phyloP scores from a whole-genome alignment of 2,113 vertebrate genomes.

The Tylochromis polylepis region DNA sequence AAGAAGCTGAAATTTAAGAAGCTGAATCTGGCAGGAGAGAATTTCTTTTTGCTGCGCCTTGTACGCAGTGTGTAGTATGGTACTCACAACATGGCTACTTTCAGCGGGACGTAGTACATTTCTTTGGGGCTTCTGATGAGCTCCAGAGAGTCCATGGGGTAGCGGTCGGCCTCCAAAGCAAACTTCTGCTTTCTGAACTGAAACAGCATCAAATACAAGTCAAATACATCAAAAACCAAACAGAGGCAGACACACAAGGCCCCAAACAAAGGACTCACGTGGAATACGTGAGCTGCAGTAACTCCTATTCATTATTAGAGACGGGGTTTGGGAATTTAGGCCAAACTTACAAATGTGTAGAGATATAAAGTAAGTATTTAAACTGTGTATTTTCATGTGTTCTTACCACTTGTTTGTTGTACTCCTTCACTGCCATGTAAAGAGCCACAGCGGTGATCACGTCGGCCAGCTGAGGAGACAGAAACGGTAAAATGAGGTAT shows the following conservation, averaged over 20 bases:
- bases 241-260: rapidly evolving
- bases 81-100: conserved; percentile 95
- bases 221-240: neutral
- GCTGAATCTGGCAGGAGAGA: neutral
- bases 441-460: conserved; percentile 88
- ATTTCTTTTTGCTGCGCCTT: rapidly evolving
- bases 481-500: rapidly evolving
- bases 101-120: conserved; percentile 93
- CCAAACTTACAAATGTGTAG: neutral
- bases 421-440: conserved; percentile 88
- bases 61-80: neutral
- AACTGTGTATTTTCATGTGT: neutral
- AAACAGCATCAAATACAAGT: neutral
- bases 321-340: neutral
- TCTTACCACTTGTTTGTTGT: conserved; percentile 94
- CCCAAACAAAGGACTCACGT: neutral
- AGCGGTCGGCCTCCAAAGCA: conserved; percentile 86
- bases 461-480: conserved; percentile 81
- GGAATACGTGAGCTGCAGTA: rapidly evolving
- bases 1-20: neutral
- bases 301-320: neutral
- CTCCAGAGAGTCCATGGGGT: conserved; percentile 85
- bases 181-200: conserved; percentile 96
- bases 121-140: conserved; percentile 89
- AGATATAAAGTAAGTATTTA: too few relatives aligned